These are phyloP conservation scores for Chrysemys picta DNA, from an alignment of 2,113 vertebrate species.

Conservation along the genomic window DNA sequence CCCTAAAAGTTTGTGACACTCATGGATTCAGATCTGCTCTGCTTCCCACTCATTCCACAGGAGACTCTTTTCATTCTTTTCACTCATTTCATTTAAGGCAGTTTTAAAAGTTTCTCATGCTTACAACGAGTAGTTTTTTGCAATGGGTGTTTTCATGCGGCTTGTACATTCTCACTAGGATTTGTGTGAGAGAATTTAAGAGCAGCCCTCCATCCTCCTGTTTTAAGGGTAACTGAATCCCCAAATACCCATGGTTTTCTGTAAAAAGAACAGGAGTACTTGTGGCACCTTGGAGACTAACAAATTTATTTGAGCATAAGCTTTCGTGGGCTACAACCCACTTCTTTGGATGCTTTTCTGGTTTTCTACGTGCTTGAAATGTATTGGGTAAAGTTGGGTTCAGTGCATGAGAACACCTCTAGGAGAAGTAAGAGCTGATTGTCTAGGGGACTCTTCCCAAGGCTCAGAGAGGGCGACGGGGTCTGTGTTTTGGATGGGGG, in stretches of 20 bases:
- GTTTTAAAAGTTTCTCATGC: neutral
- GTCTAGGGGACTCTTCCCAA: too few species aligned
- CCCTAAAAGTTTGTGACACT: neutral
- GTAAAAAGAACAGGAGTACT: too few species aligned
- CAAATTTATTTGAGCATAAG: too few species aligned
- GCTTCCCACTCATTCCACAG: neutral
- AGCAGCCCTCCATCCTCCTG: too few species aligned
- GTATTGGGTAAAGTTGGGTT: neutral
- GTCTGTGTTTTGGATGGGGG: slow-evolving; percentile 2
- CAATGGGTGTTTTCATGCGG: neutral
- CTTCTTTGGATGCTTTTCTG: too few species aligned
- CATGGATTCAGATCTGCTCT: neutral
- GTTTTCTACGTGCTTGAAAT: neutral
- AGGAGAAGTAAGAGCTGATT: neutral
- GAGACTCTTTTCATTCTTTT: neutral
- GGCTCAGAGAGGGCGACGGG: neutral
- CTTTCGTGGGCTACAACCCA: too few species aligned
- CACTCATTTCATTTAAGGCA: too few species aligned
- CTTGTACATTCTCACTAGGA: too few species aligned
- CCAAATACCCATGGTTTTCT: neutral
- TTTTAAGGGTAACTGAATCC: neutral
- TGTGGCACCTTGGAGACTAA: too few species aligned
- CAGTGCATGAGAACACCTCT: neutral
- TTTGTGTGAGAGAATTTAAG: neutral
- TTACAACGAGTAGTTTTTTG: neutral